A percentile compares a stretch with the other conserved stretches of the same genome.
phyloP scores from a whole-genome alignment of 2,888 invertebrate species.

The Zhengitettix transpicula region DNA sequence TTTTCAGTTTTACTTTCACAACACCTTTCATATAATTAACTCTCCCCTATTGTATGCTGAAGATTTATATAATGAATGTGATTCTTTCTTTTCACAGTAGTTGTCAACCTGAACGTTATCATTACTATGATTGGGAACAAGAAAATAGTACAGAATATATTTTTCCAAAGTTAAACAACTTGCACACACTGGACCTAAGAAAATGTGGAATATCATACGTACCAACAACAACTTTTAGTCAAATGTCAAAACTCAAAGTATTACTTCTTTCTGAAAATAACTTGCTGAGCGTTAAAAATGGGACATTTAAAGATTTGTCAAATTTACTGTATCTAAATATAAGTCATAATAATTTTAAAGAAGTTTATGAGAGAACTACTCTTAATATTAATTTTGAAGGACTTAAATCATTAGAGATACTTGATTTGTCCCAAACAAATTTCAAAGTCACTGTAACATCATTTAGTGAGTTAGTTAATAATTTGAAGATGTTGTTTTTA shows the following conservation, averaged over 20 bases:
- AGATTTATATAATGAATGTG: neutral
- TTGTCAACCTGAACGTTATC: neutral
- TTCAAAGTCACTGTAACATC: neutral
- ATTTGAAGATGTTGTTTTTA: slow-evolving; percentile 25
- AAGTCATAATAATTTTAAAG: too few relatives aligned
- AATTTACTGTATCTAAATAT: too few relatives aligned
- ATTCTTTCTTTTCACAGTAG: neutral
- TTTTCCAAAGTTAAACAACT: neutral
- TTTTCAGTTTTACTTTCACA: too few relatives aligned
- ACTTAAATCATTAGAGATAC: too few relatives aligned
- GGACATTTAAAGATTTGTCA: too few relatives aligned
- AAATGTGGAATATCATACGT: neutral
- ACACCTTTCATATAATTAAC: too few relatives aligned
- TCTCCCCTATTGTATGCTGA: too few relatives aligned
- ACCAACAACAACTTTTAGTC: neutral
- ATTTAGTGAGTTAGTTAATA: slow-evolving; percentile 15
- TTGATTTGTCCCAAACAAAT: slow-evolving; percentile 37
- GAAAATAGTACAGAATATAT: neutral
- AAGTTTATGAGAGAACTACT: too few relatives aligned
- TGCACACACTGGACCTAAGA: neutral
- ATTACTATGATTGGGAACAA: neutral
- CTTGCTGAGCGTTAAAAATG: neutral
- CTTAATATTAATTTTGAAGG: too few relatives aligned
- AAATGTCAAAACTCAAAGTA: slow-evolving; percentile 27
- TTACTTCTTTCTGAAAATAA: slow-evolving; percentile 33